Evolutionary conservation across 2,888 invertebrate species (phyloP), one percentile per base, ranked within the genome.

Genomic region (Acronicta aceris): DNA sequence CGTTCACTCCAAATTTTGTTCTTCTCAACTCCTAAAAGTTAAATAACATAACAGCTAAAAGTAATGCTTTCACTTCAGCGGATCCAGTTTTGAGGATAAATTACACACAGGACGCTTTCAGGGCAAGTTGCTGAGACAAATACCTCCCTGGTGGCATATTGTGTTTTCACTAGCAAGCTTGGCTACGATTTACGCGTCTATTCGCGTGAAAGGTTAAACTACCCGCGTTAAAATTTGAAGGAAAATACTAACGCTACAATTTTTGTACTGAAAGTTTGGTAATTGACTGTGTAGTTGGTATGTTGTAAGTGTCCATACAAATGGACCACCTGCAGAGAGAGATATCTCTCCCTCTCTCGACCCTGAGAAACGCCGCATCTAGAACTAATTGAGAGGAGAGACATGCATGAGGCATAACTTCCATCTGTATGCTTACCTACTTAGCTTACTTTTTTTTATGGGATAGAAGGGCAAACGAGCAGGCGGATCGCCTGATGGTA

Each of bases 51-150:
- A 42, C 49, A 43, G n/a, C 68, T 48, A 38, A 61, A 66, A 70
- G 43, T 17, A 25, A 43, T 10, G 52, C 8, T 16, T 38, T 56
- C 48, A 36, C 47, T 59, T 43, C 38, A 33, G n/a, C 30, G 36
- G 47, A 3, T 36, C 41, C 50, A 5, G 50, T 65, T 76, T 63
- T 50, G 47, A 57, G 69, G 64, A 74, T 75, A 76, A 83, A 81
- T 77, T 70, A 65, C 72, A 59, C 55, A 50, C 53, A 41, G 58
- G 71, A 65, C 58, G 57, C 49, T 64, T 41, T 45, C 51, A 62
- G 30, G 46, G 64, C 70, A 67, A 76, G 71, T 65, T 73, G 59
- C 62, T 46, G 73, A 77, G 79, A 82, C 80, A 81, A 82, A 83
- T 82, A 64, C 53, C 59, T 78, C 80, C 80, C 81, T n/a, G 6